phyloP scores from a whole-genome alignment of 1,140 invertebrate genomes.

The Drosophila ambigua region DNA sequence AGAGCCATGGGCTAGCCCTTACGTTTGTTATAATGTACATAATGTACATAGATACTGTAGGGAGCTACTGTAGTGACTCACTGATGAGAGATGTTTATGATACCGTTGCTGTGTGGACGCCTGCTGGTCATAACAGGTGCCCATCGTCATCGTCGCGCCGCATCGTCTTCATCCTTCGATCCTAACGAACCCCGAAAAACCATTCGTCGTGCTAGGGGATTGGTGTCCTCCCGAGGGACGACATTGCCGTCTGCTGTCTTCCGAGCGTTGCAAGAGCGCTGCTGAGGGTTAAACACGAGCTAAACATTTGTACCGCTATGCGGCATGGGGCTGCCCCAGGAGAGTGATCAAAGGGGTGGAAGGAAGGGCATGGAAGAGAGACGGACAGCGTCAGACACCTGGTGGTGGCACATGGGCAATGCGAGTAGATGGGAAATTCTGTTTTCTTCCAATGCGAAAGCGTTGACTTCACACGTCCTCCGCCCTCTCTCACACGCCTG shows the following conservation, averaged over 20 bases:
- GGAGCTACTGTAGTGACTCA: too few species aligned
- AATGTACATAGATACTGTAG: too few species aligned
- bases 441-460: constrained; percentile 71
- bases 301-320: constrained; percentile 70
- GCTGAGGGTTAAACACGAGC: constrained; percentile 51
- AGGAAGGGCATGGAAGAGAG: neutral
- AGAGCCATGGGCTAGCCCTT: too few species aligned
- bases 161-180: neutral
- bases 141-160: too few species aligned
- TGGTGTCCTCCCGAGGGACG: constrained; percentile 1
- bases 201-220: constrained; percentile 9
- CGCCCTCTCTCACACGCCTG: constrained; percentile 20
- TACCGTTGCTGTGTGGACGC: neutral
- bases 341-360: neutral
- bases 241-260: constrained; percentile 18
- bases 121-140: constrained; percentile 36
- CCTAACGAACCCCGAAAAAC: constrained; percentile 21
- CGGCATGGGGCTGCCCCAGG: constrained; percentile 18
- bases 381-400: constrained; percentile 20
- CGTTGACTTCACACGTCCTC: constrained; percentile 62
- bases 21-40: too few species aligned
- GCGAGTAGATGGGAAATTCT: constrained; percentile 69
- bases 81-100: neutral
- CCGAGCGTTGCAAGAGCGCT: neutral
- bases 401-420: neutral